Evolutionary conservation across 2,113 vertebrate genomes (phyloP).

Genomic region (Pelecanus crispus): DNA sequence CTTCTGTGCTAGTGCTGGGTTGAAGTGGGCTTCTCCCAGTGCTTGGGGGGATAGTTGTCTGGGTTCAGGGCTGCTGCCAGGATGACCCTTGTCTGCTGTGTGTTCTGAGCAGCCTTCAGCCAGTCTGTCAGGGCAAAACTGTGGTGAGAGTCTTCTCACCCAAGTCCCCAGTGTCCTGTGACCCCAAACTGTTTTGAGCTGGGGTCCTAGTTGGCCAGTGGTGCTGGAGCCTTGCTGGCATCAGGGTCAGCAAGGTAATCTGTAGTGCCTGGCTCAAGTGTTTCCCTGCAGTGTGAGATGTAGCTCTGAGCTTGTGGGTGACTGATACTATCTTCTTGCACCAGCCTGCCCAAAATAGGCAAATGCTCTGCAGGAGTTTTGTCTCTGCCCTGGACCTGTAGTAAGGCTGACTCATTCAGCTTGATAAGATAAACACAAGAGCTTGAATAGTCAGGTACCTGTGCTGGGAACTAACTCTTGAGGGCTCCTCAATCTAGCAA

Average conservation of each 20-base stretch:
- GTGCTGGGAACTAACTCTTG: conserved; percentile 37
- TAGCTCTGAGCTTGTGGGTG: neutral
- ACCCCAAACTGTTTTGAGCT: neutral
- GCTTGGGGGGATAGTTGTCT: neutral
- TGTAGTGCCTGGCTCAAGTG: neutral
- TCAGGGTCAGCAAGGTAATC: neutral
- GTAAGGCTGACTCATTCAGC: conserved; percentile 41
- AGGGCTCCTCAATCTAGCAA: conserved; percentile 43
- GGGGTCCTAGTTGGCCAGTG: neutral
- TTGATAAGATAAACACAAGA: conserved; percentile 39
- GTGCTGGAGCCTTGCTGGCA: neutral
- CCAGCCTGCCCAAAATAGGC: neutral
- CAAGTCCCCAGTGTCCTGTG: neutral
- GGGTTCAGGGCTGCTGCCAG: neutral
- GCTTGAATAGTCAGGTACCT: neutral
- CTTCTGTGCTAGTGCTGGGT: neutral
- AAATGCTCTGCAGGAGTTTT: neutral
- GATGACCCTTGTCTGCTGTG: neutral
- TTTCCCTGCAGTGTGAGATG: neutral
- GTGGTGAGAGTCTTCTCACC: neutral
- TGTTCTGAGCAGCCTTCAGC: neutral
- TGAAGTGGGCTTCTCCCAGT: neutral
- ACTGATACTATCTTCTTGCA: neutral
- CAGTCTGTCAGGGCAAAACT: neutral
- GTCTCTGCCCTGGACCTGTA: neutral